Evolutionary conservation across 2,113 vertebrate species (phyloP), one percentile per base, ranked within the genome.

Genomic region (Cyphotilapia sp.): DNA sequence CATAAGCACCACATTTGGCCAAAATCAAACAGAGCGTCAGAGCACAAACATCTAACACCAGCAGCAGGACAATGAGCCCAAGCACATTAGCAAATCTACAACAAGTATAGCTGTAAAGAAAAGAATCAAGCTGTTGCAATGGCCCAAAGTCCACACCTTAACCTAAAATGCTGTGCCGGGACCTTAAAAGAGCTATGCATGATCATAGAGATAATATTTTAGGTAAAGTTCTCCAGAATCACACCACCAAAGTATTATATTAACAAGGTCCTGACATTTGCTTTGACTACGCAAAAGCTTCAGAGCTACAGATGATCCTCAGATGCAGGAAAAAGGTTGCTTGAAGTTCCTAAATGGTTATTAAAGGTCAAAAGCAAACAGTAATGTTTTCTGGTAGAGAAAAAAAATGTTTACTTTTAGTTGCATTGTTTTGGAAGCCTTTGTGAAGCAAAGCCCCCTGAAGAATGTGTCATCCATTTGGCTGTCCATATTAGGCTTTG

Each of bases 401-500:
- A 81, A 47, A 31, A 69, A 27, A 61, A 56, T 47, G 54, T 84
- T 89, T 84, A 80, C 57, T 80, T 82, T 8, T 19, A 45, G n/a
- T 76, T 57, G 6, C 33, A 59, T 56, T 83, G 81, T 86, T 88
- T 66, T 82, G 9, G 81, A 66, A 85, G 16, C 38, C 27, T 87
- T 87, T 71, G 47, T 53, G n/a, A 9, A 66, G 80, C 31, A 61
- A 86, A 69, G 19, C 45, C 45, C 74, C 74, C 74, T 78, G 27
- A 78, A 78, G 47, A 78, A 78, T 51, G 45, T 78, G 45, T 78
- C 74, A 78, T 84, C 81, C 86, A 35, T 83, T 84, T 84, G 86
- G 33, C 69, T 76, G 22, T 82, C 9, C 56, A 87, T 82, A 83
- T 81, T 83, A 83, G 42, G 49, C 83, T 90, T 88, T 90, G 85